Percentiles rank a stretch among this genome's conserved stretches.
Evolutionary conservation across 2,113 vertebrate species (phyloP).

Genomic region (Peromyscus maniculatus): DNA sequence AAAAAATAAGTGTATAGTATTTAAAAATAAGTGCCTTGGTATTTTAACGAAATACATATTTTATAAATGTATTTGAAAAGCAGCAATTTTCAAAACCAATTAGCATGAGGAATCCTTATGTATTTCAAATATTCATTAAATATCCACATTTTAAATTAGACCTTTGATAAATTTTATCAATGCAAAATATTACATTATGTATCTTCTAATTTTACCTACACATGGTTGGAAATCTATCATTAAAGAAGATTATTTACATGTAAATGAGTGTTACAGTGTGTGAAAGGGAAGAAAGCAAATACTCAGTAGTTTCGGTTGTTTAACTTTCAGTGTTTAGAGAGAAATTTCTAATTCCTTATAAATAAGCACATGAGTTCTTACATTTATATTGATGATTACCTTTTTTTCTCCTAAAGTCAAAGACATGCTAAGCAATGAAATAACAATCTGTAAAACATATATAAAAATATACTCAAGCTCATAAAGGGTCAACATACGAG

Average conservation of each 20-base stretch:
- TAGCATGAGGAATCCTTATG: background rate
- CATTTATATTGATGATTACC: constrained; percentile 7
- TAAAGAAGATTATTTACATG: background rate
- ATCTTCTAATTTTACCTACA: background rate
- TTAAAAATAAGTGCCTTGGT: constrained; percentile 8
- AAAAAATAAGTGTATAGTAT: background rate
- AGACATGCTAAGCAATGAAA: background rate
- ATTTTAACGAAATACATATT: background rate
- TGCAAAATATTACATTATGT: background rate
- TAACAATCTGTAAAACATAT: background rate
- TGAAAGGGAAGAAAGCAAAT: constrained; percentile 11
- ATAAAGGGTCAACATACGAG: background rate
- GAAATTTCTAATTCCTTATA: background rate
- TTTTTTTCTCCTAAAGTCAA: constrained; percentile 29
- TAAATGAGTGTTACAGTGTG: background rate
- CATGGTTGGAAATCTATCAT: background rate
- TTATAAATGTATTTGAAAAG: constrained; percentile 11
- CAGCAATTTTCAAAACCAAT: constrained; percentile 25
- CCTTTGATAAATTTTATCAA: constrained; percentile 30
- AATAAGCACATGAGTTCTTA: background rate
- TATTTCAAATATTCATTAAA: constrained; percentile 48
- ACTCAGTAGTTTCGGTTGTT: background rate
- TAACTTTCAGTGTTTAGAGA: background rate
- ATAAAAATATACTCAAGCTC: constrained; percentile 21
- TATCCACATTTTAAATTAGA: background rate